These are phyloP conservation scores for Caenorhabditis inopinata DNA, from an alignment of 1,140 invertebrate genomes.

Conservation along the genomic window DNA sequence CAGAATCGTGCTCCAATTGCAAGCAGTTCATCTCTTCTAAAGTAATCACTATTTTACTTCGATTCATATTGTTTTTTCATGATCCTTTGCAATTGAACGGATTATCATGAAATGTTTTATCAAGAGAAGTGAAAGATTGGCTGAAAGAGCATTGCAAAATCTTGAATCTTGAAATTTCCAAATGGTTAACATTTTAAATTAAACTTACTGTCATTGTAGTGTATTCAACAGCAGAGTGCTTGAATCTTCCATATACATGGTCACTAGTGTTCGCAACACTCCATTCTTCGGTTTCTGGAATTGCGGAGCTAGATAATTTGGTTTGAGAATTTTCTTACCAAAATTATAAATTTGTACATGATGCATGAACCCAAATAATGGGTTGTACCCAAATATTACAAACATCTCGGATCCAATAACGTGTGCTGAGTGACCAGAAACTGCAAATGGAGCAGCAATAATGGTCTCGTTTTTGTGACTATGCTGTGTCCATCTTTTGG, in stretches of 20 bases:
- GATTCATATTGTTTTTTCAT: too few species aligned
- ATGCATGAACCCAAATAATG: constrained; percentile 58
- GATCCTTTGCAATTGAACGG: too few species aligned
- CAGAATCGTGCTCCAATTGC: too few species aligned
- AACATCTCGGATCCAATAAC: constrained; percentile 62
- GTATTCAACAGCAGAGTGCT: constrained; percentile 59
- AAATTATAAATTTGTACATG: constrained; percentile 62
- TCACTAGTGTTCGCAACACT: constrained; percentile 48
- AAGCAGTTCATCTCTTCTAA: too few species aligned
- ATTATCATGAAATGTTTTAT: too few species aligned
- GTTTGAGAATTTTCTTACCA: constrained; percentile 49
- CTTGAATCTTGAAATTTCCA: too few species aligned
- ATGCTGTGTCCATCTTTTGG: constrained; percentile 51
- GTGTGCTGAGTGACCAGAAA: constrained; percentile 64
- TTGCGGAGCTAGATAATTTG: background rate
- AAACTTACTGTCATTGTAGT: background rate
- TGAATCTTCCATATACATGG: constrained; percentile 56
- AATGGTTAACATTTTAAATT: background rate
- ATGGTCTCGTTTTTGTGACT: constrained; percentile 40
- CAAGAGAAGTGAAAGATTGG: too few species aligned
- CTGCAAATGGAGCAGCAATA: constrained; percentile 54
- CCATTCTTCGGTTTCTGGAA: constrained; percentile 59
- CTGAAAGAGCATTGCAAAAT: too few species aligned
- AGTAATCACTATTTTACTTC: too few species aligned
- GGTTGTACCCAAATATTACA: constrained; percentile 65